Conservation (phyloP, 2,113 vertebrate species). For the Albula glossodonta region DNA sequence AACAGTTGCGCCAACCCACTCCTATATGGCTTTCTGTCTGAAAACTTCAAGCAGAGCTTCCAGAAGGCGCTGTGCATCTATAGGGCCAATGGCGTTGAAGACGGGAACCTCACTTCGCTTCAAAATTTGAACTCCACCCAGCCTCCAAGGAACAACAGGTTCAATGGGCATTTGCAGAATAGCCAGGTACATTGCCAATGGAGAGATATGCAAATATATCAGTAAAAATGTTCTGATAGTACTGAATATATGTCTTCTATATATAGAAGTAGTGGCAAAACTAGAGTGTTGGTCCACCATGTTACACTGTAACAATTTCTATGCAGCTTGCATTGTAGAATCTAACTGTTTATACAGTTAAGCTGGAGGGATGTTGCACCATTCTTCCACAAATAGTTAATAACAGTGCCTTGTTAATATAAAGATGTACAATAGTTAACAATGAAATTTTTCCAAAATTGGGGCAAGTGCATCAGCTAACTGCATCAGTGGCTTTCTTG, state of each 20-base stretch:
- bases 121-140: conserved; percentile 56
- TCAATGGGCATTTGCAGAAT: conserved; percentile 72
- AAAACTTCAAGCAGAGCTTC: conserved; percentile 90
- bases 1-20: conserved; percentile 92
- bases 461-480: background rate
- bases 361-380: too few relatives aligned
- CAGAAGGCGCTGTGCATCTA: conserved; percentile 79
- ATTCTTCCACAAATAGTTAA: too few relatives aligned
- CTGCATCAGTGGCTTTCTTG: conserved; percentile 10
- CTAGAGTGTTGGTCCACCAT: too few relatives aligned
- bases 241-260: too few relatives aligned
- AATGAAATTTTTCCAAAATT: background rate
- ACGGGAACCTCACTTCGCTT: conserved; percentile 45
- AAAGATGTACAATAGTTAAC: too few relatives aligned
- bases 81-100: conserved; percentile 48
- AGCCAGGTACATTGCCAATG: conserved; percentile 59
- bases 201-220: background rate
- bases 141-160: conserved; percentile 44
- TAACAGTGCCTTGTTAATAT: too few relatives aligned
- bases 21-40: conserved; percentile 86
- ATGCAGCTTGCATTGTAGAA: too few relatives aligned
- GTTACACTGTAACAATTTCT: too few relatives aligned
- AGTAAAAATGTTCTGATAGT: too few relatives aligned
- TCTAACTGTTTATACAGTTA: too few relatives aligned
- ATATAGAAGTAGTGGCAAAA: too few relatives aligned